Evolutionary conservation across 2,113 vertebrate species (phyloP).

Genomic region (Callaeas wilsoni): DNA sequence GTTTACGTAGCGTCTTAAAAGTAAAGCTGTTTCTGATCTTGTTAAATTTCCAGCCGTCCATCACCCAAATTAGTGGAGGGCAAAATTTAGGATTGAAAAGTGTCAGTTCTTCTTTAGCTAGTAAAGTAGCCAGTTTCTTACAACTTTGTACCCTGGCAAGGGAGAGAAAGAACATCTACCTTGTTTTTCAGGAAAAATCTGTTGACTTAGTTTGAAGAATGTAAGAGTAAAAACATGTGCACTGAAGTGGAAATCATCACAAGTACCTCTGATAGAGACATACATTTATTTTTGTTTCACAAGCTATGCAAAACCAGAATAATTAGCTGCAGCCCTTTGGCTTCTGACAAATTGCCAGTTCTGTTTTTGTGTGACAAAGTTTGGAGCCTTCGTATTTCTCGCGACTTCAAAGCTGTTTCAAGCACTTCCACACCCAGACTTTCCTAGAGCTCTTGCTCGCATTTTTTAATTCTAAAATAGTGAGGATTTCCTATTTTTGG

Average conservation of each 20-base stretch:
- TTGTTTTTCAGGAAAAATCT: slow-evolving; percentile 36
- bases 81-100: neutral
- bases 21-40: neutral
- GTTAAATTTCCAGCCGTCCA: neutral
- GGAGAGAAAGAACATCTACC: neutral
- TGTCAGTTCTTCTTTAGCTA: neutral
- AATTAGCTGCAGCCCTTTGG: slow-evolving; percentile 51
- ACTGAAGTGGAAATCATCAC: slow-evolving; percentile 35
- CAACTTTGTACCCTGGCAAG: fast-evolving
- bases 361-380: neutral
- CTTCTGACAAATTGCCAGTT: slow-evolving; percentile 38
- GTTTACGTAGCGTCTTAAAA: neutral
- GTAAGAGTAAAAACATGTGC: slow-evolving; percentile 16
- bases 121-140: neutral
- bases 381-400: neutral
- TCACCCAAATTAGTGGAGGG: neutral
- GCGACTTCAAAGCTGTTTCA: neutral
- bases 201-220: slow-evolving; percentile 13
- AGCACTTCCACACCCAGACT: neutral
- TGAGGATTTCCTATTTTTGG: neutral
- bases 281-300: slow-evolving; percentile 47
- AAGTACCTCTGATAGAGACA: slow-evolving; percentile 32
- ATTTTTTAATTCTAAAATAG: neutral
- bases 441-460: neutral
- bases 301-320: slow-evolving; percentile 43